phyloP scores from a whole-genome alignment of 2,113 vertebrate species.

The Xyliphius kryptos region DNA sequence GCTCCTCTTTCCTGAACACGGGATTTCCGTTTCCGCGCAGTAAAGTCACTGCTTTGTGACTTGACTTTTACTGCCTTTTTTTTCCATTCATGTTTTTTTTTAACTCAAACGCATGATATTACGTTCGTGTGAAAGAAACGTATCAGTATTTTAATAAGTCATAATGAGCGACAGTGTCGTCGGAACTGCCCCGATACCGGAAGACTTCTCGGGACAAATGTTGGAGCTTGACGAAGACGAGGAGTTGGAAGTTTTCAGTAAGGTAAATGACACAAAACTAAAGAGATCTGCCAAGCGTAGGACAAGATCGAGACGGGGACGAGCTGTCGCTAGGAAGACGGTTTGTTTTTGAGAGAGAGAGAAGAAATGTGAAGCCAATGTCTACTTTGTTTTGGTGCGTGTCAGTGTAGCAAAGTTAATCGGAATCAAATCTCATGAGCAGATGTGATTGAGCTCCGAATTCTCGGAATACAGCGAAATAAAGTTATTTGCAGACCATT shows the following conservation, averaged over 20 bases:
- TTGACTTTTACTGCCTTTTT: slow-evolving; percentile 22
- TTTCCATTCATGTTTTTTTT: not conserved
- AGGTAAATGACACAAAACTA: slow-evolving; percentile 50
- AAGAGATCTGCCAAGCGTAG: not conserved
- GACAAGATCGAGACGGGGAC: too few species aligned
- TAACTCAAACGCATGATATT: slow-evolving; percentile 29
- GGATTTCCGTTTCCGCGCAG: slow-evolving; percentile 58
- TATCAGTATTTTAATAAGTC: slow-evolving; percentile 3
- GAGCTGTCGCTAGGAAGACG: too few species aligned
- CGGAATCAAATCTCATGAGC: too few species aligned
- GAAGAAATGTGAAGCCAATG: too few species aligned
- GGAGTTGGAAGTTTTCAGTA: slow-evolving; percentile 70
- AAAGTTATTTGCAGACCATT: too few species aligned
- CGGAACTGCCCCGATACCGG: slow-evolving; percentile 37
- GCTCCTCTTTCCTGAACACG: slow-evolving; percentile 24
- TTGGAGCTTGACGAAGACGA: slow-evolving; percentile 70
- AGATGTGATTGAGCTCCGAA: too few species aligned
- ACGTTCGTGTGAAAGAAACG: not conserved
- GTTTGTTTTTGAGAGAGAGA: too few species aligned
- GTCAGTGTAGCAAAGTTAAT: too few species aligned
- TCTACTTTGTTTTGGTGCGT: too few species aligned
- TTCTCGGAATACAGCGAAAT: too few species aligned
- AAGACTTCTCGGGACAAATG: slow-evolving; percentile 56
- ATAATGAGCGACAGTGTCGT: slow-evolving; percentile 36
- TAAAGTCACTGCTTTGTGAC: too few species aligned